These are phyloP conservation scores for Chrysolina haemoptera DNA, from an alignment of 2,888 invertebrate genomes.

Conservation along the genomic window DNA sequence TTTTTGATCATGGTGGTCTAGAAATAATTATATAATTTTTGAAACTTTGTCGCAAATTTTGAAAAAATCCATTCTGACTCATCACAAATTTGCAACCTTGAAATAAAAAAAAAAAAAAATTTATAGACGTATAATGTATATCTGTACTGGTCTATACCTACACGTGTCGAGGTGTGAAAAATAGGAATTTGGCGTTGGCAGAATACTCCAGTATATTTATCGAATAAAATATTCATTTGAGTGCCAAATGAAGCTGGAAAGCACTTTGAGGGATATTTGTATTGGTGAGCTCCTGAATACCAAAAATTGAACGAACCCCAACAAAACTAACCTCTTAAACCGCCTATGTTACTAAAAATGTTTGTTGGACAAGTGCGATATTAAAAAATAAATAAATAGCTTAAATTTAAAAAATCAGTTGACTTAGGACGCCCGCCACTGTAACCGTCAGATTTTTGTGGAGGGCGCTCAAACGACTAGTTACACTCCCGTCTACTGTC, in stretches of 20 bases:
- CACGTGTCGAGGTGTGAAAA: no score
- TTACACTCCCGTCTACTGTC: conserved; percentile 61
- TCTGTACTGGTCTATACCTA: no score
- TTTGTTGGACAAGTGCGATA: conserved; percentile 36
- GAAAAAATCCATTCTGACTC: no score
- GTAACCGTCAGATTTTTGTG: conserved; percentile 24
- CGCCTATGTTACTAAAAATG: conserved; percentile 39
- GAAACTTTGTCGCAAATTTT: no score
- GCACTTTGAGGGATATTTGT: background rate
- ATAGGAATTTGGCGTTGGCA: no score
- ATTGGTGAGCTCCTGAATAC: background rate
- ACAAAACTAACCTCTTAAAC: conserved; percentile 57
- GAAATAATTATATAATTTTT: no score
- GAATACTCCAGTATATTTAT: no score
- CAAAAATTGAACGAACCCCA: conserved; percentile 24
- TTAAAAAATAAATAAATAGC: conserved; percentile 56
- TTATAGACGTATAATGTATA: no score
- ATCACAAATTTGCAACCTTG: no score
- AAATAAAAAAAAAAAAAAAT: no score
- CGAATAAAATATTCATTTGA: no score
- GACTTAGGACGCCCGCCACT: conserved; percentile 52
- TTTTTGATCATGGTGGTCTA: no score
- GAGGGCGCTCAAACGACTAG: conserved; percentile 55
- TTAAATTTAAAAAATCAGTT: conserved; percentile 55
- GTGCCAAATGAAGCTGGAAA: background rate